Base-by-base conservation (phyloP, 2,888 invertebrate species). In the Plagodis pulveraria region DNA sequence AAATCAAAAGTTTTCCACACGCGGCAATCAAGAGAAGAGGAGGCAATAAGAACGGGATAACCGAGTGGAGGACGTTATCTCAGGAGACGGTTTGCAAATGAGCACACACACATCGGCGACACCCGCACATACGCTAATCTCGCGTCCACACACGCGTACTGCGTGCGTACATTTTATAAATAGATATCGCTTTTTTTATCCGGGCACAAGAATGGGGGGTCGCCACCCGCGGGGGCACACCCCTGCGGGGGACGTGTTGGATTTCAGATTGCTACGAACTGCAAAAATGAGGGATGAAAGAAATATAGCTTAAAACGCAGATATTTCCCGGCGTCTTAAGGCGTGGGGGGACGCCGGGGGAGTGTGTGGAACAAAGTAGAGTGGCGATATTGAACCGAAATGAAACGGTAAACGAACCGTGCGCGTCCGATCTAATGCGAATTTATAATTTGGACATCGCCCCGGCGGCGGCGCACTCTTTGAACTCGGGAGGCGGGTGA, bases 241-340 rank as follows among this genome's bases (percentile, higher is more conserved):
- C 89, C 87, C 89, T 81, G 87, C 87, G 89, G 91, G 91, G 89
- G 93, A 90, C 91, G 93, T 91, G 91, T 91, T 91, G 92, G 93
- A 90, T 91, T 92, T 91, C 92, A 93, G 93, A 93, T 93, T 93
- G 93, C 93, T 93, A 91, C 93, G 91, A 92, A 93, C 93, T 93
- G 93, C 93, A 93, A 93, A 93, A 93, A 93, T 93, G 93, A 93
- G 93, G 93, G 93, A 93, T 93, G 93, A 93, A 93, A 93, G 93
- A 93, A 93, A 93, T 93, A 93, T 93, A 93, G 93, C 93, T 93
- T 93, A 93, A 93, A 93, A 93, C 93, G 93, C 92, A 93, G 93
- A 93, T 93, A 92, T 91, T 92, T 91, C 90, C 89, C 90, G 91
- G 88, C 91, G 89, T 91, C 91, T 91, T 92, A 89, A 92, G 91